phyloP scores from a whole-genome alignment of 2,888 invertebrate genomes.

The Papilio demoleus region DNA sequence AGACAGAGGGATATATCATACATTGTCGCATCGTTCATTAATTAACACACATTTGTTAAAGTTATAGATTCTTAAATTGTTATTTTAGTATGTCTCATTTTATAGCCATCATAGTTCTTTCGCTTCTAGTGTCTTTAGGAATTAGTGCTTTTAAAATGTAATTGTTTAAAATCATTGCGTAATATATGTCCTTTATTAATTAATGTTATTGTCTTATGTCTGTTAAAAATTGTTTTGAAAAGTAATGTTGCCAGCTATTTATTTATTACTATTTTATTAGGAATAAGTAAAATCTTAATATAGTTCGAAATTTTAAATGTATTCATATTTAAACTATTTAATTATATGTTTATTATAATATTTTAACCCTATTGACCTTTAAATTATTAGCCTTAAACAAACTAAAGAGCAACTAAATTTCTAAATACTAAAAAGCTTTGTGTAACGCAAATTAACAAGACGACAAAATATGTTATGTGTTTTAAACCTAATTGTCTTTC shows the following conservation, averaged over 20 bases:
- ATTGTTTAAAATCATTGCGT: no score
- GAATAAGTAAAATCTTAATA: no score
- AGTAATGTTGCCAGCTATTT: no score
- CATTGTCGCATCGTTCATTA: neutral
- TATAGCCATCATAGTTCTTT: neutral
- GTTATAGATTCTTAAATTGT: neutral
- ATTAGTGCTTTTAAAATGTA: no score
- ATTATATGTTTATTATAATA: neutral
- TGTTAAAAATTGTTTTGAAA: no score
- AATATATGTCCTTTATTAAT: no score
- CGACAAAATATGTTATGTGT: neutral
- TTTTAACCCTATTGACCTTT: neutral
- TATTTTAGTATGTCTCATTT: neutral
- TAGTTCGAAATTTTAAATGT: no score
- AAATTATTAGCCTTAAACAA: neutral
- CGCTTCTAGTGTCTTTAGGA: neutral
- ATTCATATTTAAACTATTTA: no score
- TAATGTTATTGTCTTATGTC: no score
- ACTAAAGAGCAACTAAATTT: neutral
- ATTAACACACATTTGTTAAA: neutral
- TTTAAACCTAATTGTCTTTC: constrained; percentile 44
- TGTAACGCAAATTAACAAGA: neutral
- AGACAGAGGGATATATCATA: neutral
- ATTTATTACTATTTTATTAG: no score
- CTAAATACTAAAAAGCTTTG: neutral